Evolutionary conservation across 2,888 invertebrate genomes (phyloP).

Genomic region (Metalampra italica): DNA sequence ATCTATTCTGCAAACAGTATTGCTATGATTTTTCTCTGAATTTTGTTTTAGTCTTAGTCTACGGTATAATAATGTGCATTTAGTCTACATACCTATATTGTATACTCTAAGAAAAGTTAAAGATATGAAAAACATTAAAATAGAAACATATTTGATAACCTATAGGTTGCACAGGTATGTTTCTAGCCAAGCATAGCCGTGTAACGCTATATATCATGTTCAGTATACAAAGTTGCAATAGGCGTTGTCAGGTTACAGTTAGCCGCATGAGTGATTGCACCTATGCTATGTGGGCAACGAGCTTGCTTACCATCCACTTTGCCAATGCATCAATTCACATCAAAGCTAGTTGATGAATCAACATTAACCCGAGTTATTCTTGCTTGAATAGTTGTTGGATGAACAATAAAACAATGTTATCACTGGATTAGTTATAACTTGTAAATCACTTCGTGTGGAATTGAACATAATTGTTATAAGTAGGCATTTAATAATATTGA

Average conservation of each 20-base stretch:
- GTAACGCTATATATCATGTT: background rate
- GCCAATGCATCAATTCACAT: constrained; percentile 52
- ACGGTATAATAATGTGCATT: no score
- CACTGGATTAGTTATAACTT: background rate
- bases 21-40: no score
- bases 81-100: no score
- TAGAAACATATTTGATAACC: no score
- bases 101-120: no score
- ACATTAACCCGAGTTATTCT: constrained; percentile 39
- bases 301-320: constrained; percentile 47
- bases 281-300: constrained; percentile 54
- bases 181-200: background rate
- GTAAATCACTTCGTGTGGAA: no score
- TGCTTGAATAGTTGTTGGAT: background rate
- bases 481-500: no score
- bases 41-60: no score
- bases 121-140: no score
- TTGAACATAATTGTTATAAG: no score
- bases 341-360: constrained; percentile 58
- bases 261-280: constrained; percentile 55
- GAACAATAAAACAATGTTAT: background rate
- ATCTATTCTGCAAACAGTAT: no score
- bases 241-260: constrained; percentile 10
- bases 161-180: no score
- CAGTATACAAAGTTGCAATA: background rate